Evolutionary conservation across 2,113 vertebrate genomes (phyloP).

Genomic region (Thunnus thynnus): DNA sequence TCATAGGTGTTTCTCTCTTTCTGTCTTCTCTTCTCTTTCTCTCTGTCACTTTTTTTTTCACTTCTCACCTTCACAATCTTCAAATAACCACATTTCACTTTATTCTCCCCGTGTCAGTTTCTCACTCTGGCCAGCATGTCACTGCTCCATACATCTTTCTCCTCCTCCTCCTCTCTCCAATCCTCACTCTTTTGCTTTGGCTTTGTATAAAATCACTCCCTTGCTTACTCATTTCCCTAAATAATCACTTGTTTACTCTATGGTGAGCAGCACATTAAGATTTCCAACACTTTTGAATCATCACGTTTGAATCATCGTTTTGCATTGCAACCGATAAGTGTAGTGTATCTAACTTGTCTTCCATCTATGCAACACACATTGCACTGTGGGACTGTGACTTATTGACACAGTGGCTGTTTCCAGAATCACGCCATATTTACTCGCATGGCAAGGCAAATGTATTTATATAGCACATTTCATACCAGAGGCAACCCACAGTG

Average conservation of each 20-base stretch:
- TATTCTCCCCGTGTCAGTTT: not conserved
- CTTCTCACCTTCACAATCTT: not conserved
- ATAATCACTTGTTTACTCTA: not conserved
- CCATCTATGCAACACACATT: no score
- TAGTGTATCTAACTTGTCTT: no score
- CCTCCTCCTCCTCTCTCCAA: not conserved
- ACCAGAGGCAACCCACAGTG: no score
- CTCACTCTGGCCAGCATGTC: not conserved
- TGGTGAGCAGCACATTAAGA: not conserved
- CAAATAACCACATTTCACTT: not conserved
- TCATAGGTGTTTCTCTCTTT: not conserved
- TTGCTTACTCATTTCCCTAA: not conserved
- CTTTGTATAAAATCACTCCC: not conserved
- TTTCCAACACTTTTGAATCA: not conserved
- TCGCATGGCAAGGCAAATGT: no score
- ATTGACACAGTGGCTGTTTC: no score
- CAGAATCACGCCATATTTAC: no score
- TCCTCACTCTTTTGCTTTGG: not conserved
- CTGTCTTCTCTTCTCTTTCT: not conserved
- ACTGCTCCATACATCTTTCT: not conserved
- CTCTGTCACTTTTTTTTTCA: not conserved
- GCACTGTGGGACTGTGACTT: no score
- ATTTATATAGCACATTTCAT: no score
- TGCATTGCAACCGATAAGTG: no score
- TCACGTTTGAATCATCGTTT: no score